These are phyloP conservation scores for Chlorodrepanis virens DNA, from an alignment of 2,113 vertebrate species.

Conservation along the genomic window DNA sequence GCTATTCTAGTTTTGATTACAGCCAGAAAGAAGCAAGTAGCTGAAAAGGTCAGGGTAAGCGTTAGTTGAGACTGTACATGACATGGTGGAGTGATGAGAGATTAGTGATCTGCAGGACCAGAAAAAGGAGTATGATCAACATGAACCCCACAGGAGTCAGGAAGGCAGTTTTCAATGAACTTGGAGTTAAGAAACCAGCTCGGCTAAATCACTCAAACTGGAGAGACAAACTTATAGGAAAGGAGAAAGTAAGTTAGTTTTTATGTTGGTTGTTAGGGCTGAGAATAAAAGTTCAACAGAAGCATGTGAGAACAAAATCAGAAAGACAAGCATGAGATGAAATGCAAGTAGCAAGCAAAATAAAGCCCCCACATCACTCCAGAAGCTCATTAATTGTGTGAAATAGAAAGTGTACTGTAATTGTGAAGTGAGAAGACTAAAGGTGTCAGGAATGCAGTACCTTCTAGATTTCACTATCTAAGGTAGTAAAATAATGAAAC, in stretches of 20 bases:
- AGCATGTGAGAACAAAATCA: background rate
- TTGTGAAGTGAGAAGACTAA: background rate
- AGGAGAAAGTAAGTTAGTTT: background rate
- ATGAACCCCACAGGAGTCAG: background rate
- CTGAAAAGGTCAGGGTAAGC: background rate
- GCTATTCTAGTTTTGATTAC: background rate
- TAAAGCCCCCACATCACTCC: background rate
- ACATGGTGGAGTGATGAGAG: background rate
- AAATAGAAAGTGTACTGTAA: background rate
- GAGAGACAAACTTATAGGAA: background rate
- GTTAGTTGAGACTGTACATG: background rate
- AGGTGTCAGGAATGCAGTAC: background rate
- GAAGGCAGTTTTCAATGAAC: background rate
- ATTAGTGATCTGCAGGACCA: background rate
- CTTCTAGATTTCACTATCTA: background rate
- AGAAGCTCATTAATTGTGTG: background rate
- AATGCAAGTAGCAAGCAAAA: background rate
- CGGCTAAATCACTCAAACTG: background rate
- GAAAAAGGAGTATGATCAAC: background rate
- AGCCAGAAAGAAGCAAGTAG: background rate
- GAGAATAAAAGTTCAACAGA: background rate
- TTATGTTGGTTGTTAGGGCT: background rate
- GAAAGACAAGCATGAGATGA: background rate
- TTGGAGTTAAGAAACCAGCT: background rate
- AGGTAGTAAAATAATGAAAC: background rate